Evolutionary conservation across 2,113 vertebrate genomes (phyloP), one percentile per base, ranked within the genome.

Genomic region (Progne subis): DNA sequence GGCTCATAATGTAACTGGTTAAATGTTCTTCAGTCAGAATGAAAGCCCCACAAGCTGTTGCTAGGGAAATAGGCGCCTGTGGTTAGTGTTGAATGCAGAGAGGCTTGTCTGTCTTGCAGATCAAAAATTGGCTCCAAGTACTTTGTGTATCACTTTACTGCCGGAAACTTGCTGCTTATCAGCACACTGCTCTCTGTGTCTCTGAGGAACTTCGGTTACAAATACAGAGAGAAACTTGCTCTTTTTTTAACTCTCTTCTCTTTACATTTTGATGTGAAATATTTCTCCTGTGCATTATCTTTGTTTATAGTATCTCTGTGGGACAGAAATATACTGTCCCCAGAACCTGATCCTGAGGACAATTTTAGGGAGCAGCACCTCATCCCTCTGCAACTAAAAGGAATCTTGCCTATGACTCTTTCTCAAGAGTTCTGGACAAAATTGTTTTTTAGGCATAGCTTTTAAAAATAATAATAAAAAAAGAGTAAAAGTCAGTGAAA

Each of bases 1-100:
- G 50, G 64, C 80, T 91, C 43, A 8, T 86, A 65, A 64, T 67
- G 79, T n/a, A 79, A 92, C 72, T 77, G 84, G 71, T 83, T 94
- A 84, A 90, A 74, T 64, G 79, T 90, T 89, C 86, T 84, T 64
- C 65, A 77, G 78, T 88, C 84, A 90, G 37, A 96, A 71, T 50
- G 88, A 96, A 80, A 95, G 88, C 82, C 71, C 78, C 82, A 74
- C 61, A 37, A 56, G 69, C 83, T 92, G 94, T 97, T 97, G 95
- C 95, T 86, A 86, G 55, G 95, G 95, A 90, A 96, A 92, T 95
- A 41, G 93, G 87, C 2, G 32, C 94, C 95, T 95, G 95, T 77
- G 94, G 97, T 97, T 96, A 91, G 87, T 23, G 79, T 11, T 94
- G 90, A 96, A 70, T 63, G 65, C 82, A 55, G 86, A 85, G 92